Evolutionary conservation across 2,797 vertebrate genomes (phyloP), one percentile per base, ranked within the genome.

Genomic region (Hapalemur alaotrensis): DNA sequence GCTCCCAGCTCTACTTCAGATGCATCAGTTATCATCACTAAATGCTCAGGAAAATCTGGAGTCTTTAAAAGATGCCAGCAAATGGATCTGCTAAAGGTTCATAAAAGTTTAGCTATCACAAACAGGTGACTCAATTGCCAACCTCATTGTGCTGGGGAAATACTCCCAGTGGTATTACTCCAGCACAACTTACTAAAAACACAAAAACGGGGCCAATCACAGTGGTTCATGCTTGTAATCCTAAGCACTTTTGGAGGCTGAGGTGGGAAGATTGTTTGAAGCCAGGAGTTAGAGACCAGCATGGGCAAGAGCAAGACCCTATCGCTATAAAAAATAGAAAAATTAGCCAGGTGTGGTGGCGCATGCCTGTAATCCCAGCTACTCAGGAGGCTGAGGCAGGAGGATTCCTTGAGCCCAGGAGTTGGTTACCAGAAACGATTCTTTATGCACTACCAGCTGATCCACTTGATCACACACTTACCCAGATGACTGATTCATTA

Each of bases 1-100:
- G 83, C 89, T 97, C 95, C 88, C 92, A 94, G 91, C 52, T 95
- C 95, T 96, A 30, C 81, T 96, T 97, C 89, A 94, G 93, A 97
- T 59, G 79, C 81, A 97, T 97, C 96, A 87, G 91, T 91, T 94
- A 52, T 35, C 78, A 97, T 81, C 38, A 30, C 0, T 73, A 89
- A 95, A 97, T 80, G 7, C 90, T 57, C 88, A 46, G 79, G n/a
- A 86, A 96, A 97, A 94, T 57, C 81, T 78, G 67, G 43, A 93
- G 84, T 93, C 88, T 93, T 93, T 81, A 81, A 91, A 96, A 93
- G 80, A 65, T 43, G 84, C n/a, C 54, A 59, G 52, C 6, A n/a
- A 91, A 88, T 52, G n/a, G 89, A 79, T 63, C 30, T 92, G 85
- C 52, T 73, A 50, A 72, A 90, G 81, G 76, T 70, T 90, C 63